phyloP scores from a whole-genome alignment of 92 coral and sea anemone genomes.

The Epizoanthus stellaris region DNA sequence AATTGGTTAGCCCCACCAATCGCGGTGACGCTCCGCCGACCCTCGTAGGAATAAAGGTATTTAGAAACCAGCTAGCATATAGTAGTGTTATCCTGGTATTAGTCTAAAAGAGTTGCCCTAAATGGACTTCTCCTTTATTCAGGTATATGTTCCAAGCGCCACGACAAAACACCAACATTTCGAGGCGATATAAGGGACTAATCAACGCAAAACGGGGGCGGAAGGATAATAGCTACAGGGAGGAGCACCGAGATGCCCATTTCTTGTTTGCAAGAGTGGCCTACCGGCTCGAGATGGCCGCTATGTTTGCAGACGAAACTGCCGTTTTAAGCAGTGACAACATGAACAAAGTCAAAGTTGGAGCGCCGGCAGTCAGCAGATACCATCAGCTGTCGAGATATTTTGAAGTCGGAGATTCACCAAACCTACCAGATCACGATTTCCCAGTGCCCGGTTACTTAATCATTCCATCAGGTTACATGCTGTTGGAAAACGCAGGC shows the following conservation, averaged over 20 bases:
- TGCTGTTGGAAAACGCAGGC: not conserved
- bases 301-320: constrained; percentile 2
- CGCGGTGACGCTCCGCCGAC: too few relatives aligned
- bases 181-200: constrained; percentile 28
- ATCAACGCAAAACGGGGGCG: constrained; percentile 29
- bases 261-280: constrained; percentile 31
- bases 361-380: constrained; percentile 20
- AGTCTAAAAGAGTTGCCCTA: too few relatives aligned
- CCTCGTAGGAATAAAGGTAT: too few relatives aligned
- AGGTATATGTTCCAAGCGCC: too few relatives aligned
- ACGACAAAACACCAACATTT: too few relatives aligned
- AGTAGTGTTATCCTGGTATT: too few relatives aligned
- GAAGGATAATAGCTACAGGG: constrained; percentile 46
- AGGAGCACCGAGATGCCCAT: constrained; percentile 43
- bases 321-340: constrained; percentile 11
- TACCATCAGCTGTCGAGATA: constrained; percentile 27
- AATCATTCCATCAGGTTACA: constrained; percentile 1
- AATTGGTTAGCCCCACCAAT: too few relatives aligned
- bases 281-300: not conserved
- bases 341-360: constrained; percentile 35
- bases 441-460: constrained; percentile 39
- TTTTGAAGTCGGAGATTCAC: constrained; percentile 35
- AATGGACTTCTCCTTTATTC: too few relatives aligned
- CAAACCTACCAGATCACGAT: constrained; percentile 38
- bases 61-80: too few relatives aligned